These are phyloP conservation scores for Salmo trutta DNA, from an alignment of 2,797 vertebrate species.

Conservation along the genomic window DNA sequence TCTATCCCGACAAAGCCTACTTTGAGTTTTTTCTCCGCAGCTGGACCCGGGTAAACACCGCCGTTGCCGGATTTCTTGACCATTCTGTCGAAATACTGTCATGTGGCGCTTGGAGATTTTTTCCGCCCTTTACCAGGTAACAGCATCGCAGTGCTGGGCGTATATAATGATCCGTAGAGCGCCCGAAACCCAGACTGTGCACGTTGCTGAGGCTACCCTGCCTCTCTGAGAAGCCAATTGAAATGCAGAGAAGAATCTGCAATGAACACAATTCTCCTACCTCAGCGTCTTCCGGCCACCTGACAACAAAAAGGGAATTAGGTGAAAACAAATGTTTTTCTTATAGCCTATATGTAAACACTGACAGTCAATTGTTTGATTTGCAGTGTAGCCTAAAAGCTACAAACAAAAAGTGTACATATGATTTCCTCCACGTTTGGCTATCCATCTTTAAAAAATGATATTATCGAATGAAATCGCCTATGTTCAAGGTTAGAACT, in stretches of 20 bases:
- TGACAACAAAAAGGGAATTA: slow-evolving; percentile 19
- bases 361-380: not conserved
- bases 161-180: not conserved
- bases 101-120: not conserved
- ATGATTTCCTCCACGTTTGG: not conserved
- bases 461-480: not conserved
- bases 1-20: slow-evolving; percentile 96
- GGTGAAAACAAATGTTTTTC: too few species aligned
- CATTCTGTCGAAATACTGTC: slow-evolving; percentile 67
- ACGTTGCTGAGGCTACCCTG: slow-evolving; percentile 2
- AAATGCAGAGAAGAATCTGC: slow-evolving; percentile 11
- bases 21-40: slow-evolving; percentile 93
- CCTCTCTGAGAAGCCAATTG: slow-evolving; percentile 11
- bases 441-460: not conserved
- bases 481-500: too few species aligned
- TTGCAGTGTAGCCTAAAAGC: not conserved
- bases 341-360: not conserved
- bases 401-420: not conserved
- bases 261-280: not conserved
- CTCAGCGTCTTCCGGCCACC: slow-evolving; percentile 42
- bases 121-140: not conserved
- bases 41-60: slow-evolving; percentile 88
- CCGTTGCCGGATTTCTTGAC: slow-evolving; percentile 95
- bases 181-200: not conserved
- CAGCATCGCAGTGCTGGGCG: not conserved